These are phyloP conservation scores for Mycalesis mineus DNA, from an alignment of 2,888 invertebrate species.

Conservation along the genomic window DNA sequence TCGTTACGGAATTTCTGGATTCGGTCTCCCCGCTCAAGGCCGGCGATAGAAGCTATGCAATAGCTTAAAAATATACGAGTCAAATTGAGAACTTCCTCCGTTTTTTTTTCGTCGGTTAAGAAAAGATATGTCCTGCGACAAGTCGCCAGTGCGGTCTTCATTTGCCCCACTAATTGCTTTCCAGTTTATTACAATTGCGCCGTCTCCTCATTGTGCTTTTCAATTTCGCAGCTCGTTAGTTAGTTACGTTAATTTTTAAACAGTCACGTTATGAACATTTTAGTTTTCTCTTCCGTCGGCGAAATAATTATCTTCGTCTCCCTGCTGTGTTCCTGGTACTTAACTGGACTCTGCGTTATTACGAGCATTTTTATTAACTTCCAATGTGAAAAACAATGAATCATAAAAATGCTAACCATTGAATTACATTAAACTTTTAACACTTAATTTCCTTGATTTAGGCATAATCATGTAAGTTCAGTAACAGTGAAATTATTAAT, in stretches of 20 bases:
- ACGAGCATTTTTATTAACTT: background rate
- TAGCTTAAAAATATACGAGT: no score
- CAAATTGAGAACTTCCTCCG: no score
- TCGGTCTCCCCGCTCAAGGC: no score
- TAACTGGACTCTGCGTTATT: background rate
- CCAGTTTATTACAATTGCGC: conserved; percentile 5
- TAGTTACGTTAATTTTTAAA: conserved; percentile 6
- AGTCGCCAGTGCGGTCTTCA: background rate
- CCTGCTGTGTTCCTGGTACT: background rate
- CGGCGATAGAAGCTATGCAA: no score
- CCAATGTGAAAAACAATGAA: no score
- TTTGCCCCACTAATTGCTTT: conserved; percentile 22
- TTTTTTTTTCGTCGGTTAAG: no score
- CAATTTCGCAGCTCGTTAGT: conserved; percentile 9
- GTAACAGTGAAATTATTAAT: no score
- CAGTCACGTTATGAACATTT: conserved; percentile 1
- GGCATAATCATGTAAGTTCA: no score
- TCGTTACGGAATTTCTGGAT: no score
- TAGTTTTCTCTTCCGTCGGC: conserved; percentile 1
- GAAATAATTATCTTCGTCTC: conserved; percentile 1
- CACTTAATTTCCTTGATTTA: no score
- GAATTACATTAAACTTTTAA: no score
- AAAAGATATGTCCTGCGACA: background rate
- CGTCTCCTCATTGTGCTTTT: conserved; percentile 2
- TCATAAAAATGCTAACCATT: no score